Conservation (phyloP, 2,888 invertebrate species). For the Pammene aurita region DNA sequence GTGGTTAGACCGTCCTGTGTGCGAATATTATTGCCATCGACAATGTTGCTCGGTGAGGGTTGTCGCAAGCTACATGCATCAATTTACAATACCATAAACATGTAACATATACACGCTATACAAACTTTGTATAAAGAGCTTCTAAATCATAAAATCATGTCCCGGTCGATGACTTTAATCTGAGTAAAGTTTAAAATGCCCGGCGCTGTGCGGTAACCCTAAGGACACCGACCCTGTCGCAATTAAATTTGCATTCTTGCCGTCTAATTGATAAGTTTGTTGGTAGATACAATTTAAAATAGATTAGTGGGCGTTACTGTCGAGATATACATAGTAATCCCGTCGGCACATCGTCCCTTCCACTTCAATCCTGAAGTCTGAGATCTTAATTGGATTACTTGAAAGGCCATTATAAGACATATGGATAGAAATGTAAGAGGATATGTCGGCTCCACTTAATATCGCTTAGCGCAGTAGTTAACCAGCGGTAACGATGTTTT, state of each 20-base stretch:
- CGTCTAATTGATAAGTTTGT: constrained; percentile 78
- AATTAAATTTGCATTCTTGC: constrained; percentile 80
- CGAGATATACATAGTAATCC: constrained; percentile 38
- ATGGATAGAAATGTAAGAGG: constrained; percentile 16
- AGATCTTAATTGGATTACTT: constrained; percentile 37
- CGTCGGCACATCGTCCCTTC: constrained; percentile 24
- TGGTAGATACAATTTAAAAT: constrained; percentile 58
- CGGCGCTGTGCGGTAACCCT: constrained; percentile 8
- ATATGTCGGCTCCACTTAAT: constrained; percentile 26
- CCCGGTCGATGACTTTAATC: constrained; percentile 9
- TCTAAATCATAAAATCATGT: constrained; percentile 16
- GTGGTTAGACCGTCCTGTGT: constrained; percentile 59
- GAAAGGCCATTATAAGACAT: constrained; percentile 18
- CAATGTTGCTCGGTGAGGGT: constrained; percentile 16
- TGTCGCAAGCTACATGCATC: constrained; percentile 12
- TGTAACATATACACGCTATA: constrained; percentile 1
- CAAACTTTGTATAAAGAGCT: constrained; percentile 7
- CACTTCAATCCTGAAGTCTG: constrained; percentile 26
- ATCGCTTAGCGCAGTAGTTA: constrained; percentile 23
- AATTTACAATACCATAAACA: constrained; percentile 9
- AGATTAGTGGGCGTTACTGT: constrained; percentile 52
- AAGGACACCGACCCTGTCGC: constrained; percentile 52
- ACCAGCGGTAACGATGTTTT: constrained; percentile 10
- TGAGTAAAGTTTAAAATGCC: constrained; percentile 19
- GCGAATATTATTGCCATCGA: constrained; percentile 70